A percentile compares a stretch with the other conserved stretches of the same genome.
phyloP scores from a whole-genome alignment of 2,888 invertebrate genomes.

The Taphrorychus bicolor region DNA sequence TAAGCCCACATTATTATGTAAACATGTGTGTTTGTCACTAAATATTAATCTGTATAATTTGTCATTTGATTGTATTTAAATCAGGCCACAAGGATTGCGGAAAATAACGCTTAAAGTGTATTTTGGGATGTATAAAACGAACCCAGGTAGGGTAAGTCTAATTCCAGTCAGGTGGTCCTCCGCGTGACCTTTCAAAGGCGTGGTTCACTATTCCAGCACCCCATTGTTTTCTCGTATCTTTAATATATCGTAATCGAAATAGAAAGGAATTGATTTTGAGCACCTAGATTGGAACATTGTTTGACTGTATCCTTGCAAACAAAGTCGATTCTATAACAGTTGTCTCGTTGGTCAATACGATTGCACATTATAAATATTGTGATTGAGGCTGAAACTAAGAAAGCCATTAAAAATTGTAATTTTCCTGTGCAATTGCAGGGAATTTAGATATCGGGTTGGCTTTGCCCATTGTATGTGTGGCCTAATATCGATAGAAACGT shows the following conservation, averaged over 20 bases:
- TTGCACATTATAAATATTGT: constrained; percentile 1
- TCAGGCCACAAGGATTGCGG: background rate
- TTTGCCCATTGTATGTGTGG: background rate
- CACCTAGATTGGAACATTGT: background rate
- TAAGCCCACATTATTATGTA: constrained; percentile 5
- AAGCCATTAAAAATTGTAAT: constrained; percentile 2
- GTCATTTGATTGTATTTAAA: background rate
- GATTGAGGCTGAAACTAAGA: constrained; percentile 1
- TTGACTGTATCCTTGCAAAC: background rate
- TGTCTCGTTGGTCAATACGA: background rate
- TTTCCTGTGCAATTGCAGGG: background rate
- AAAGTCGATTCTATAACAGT: background rate
- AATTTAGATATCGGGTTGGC: background rate
- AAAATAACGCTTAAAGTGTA: background rate
- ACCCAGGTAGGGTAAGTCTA: constrained; percentile 7
- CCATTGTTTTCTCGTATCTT: constrained; percentile 10
- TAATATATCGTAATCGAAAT: constrained; percentile 23
- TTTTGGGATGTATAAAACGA: background rate
- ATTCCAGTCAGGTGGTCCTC: constrained; percentile 26
- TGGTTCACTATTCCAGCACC: constrained; percentile 26
- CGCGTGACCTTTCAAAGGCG: constrained; percentile 33
- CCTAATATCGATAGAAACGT: background rate
- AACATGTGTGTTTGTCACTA: constrained; percentile 1
- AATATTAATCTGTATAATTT: background rate
- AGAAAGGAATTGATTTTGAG: constrained; percentile 17